These are phyloP conservation scores for Rallus limicola DNA, from an alignment of 2,113 vertebrate genomes.

Conservation along the genomic window DNA sequence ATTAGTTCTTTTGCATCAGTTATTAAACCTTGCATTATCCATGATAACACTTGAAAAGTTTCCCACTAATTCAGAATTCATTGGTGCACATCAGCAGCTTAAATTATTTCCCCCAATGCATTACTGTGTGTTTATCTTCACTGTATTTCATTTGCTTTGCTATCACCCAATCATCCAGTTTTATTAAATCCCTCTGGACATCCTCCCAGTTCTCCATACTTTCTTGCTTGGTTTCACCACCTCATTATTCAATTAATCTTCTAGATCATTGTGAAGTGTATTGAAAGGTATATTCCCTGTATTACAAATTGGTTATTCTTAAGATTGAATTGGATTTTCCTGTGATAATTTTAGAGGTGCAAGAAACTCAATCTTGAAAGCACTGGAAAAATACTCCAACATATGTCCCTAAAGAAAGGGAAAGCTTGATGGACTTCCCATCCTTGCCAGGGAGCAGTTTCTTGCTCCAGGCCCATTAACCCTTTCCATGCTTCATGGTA, in stretches of 20 bases:
- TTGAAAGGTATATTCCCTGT: not conserved
- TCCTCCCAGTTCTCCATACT: not conserved
- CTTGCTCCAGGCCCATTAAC: not conserved
- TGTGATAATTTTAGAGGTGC: not conserved
- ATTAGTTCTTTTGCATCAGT: not conserved
- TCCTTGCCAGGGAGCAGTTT: not conserved
- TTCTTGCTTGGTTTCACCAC: conserved; percentile 29
- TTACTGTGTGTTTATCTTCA: not conserved
- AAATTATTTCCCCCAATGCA: not conserved
- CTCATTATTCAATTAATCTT: conserved; percentile 4
- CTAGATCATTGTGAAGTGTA: not conserved
- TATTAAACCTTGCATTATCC: not conserved
- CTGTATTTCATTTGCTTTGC: conserved; percentile 6
- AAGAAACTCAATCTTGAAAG: not conserved
- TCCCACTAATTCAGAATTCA: conserved; percentile 18
- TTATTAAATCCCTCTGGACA: not conserved
- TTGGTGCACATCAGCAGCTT: not conserved
- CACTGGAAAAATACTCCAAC: not conserved
- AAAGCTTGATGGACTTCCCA: not conserved
- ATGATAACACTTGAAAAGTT: not conserved
- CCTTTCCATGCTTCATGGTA: not conserved
- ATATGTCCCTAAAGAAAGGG: not conserved
- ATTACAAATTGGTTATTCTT: not conserved
- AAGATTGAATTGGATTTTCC: not conserved
- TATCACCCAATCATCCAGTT: conserved; percentile 2